Conservation (phyloP, 2,888 invertebrate genomes). For the Leptopilina drosophilae region DNA sequence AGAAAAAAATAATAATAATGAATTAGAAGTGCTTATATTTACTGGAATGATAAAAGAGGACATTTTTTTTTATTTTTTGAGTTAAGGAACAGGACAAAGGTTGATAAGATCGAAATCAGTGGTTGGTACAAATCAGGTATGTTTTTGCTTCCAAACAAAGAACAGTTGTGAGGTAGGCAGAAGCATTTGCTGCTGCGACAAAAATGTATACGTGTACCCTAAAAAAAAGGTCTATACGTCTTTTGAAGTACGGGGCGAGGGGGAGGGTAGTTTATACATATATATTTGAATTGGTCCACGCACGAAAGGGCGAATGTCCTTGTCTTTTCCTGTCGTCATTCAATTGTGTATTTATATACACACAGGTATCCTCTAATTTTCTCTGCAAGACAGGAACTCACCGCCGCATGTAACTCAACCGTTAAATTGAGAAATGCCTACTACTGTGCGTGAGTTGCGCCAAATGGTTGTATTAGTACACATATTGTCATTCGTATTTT, state of each 20-base stretch:
- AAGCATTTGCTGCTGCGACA: constrained; percentile 35
- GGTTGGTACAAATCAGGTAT: constrained; percentile 39
- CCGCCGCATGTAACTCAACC: constrained; percentile 30
- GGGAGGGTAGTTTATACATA: too few species aligned
- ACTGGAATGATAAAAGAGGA: neutral
- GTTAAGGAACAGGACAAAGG: constrained; percentile 29
- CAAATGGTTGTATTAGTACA: neutral
- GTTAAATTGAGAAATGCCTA: constrained; percentile 38
- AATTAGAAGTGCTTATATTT: too few species aligned
- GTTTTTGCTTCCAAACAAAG: constrained; percentile 37
- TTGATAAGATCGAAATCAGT: constrained; percentile 40
- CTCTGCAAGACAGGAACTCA: constrained; percentile 40
- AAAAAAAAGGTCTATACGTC: constrained; percentile 29
- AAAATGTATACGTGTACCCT: constrained; percentile 16
- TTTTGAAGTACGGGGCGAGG: constrained; percentile 5
- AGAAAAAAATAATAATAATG: neutral
- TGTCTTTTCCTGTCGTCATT: constrained; percentile 40
- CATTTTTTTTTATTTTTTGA: neutral
- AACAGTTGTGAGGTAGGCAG: neutral
- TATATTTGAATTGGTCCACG: constrained; percentile 37
- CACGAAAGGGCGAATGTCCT: constrained; percentile 24
- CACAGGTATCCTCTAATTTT: constrained; percentile 41
- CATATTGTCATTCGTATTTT: constrained; percentile 41
- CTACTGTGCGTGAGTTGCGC: constrained; percentile 8
- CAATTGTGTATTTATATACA: neutral